Percentiles rank a stretch among this genome's conserved stretches.
Evolutionary conservation across 2,113 vertebrate species (phyloP).

Genomic region (Andinoacara biseriatus): DNA sequence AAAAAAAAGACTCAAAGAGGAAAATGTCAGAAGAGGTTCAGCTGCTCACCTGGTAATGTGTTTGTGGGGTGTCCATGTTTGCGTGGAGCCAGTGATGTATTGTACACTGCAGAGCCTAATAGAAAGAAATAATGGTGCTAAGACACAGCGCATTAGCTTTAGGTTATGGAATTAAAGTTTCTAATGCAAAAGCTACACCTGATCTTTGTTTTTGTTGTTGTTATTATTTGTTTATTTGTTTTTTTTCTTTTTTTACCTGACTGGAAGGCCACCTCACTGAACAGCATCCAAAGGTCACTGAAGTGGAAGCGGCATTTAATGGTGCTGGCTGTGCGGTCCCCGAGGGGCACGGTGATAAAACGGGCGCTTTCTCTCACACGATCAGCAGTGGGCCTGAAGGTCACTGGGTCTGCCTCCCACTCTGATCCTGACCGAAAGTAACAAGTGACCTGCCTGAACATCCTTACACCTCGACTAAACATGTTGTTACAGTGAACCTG

Average conservation of each 20-base stretch:
- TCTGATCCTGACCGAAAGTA: conserved; percentile 88
- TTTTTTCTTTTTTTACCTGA: conserved; percentile 84
- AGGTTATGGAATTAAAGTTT: neutral
- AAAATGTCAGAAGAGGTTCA: neutral
- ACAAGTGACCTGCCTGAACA: conserved; percentile 92
- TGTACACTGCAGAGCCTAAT: conserved; percentile 93
- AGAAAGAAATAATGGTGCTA: conserved; percentile 35
- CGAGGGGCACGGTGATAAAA: conserved; percentile 90
- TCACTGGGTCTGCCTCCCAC: conserved; percentile 87
- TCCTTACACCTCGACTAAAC: conserved; percentile 91
- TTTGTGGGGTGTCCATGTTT: conserved; percentile 83
- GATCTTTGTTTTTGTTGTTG: neutral
- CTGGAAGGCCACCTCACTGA: conserved; percentile 98
- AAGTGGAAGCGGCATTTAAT: conserved; percentile 96
- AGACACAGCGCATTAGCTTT: neutral
- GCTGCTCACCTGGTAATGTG: conserved; percentile 68
- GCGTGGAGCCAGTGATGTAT: conserved; percentile 85
- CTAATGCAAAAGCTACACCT: neutral
- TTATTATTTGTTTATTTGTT: neutral
- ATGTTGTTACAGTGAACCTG: conserved; percentile 99
- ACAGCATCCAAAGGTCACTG: conserved; percentile 92
- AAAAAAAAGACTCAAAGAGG: neutral
- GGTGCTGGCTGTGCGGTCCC: conserved; percentile 90
- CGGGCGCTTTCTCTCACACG: conserved; percentile 88
- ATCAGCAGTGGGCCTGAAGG: conserved; percentile 85